A percentile compares a stretch with the other conserved stretches of the same genome.
Conservation (phyloP, 1,140 invertebrate species). For the Eciton burchellii region DNA sequence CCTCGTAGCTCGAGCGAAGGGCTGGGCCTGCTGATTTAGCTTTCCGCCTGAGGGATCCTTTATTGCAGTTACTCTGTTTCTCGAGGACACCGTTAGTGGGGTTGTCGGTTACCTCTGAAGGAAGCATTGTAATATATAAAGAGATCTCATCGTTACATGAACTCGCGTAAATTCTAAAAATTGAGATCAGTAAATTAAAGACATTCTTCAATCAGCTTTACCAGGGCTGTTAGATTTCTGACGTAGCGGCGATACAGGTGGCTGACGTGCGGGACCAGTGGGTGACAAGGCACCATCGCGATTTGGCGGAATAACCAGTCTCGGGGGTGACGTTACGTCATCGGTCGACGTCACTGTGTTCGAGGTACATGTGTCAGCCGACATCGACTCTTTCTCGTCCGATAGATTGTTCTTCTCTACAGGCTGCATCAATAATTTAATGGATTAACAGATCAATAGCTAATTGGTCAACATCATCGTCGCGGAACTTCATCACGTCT, state of each 20-base stretch:
- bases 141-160: conserved; percentile 20
- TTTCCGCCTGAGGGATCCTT: conserved; percentile 89
- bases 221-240: conserved; percentile 83
- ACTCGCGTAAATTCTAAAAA: background rate
- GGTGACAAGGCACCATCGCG: conserved; percentile 82
- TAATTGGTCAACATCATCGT: conserved; percentile 11
- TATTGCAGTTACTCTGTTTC: conserved; percentile 83
- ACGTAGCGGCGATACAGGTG: conserved; percentile 85
- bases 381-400: conserved; percentile 78
- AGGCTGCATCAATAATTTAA: conserved; percentile 73
- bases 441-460: conserved; percentile 8
- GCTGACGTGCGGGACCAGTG: conserved; percentile 79
- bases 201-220: conserved; percentile 46
- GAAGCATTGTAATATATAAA: background rate
- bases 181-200: conserved; percentile 5
- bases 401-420: conserved; percentile 85
- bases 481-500: too few species aligned
- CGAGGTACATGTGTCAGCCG: conserved; percentile 69
- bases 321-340: conserved; percentile 78
- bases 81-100: conserved; percentile 82
- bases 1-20: conserved; percentile 92
- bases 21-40: conserved; percentile 90
- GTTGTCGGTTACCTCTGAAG: conserved; percentile 79
- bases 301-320: conserved; percentile 79
- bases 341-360: conserved; percentile 66